A percentile compares a stretch with the other conserved stretches of the same genome.
Evolutionary conservation across 2,888 invertebrate species (phyloP).

Genomic region (Amiota minor): DNA sequence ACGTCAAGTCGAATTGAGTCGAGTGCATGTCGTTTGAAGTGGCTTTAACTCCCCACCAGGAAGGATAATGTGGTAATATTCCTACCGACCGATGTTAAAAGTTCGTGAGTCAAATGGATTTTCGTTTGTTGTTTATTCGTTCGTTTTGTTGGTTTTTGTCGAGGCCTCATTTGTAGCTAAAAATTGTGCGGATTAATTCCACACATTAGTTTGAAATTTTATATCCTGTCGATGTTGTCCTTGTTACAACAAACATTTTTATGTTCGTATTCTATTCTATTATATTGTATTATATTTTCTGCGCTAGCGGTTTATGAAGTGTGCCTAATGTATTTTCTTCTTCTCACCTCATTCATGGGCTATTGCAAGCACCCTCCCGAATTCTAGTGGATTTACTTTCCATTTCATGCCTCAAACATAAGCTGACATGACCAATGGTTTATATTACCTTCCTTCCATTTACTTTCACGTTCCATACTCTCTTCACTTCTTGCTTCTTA

Average conservation of each 20-base stretch:
- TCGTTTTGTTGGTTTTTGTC: conserved; percentile 23
- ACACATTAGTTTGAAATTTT: conserved; percentile 56
- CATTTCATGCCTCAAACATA: conserved; percentile 44
- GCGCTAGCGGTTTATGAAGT: conserved; percentile 34
- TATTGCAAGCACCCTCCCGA: too few relatives aligned
- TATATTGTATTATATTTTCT: conserved; percentile 33
- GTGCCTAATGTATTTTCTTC: conserved; percentile 34
- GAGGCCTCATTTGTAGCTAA: conserved; percentile 28
- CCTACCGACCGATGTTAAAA: neutral
- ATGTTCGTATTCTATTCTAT: neutral
- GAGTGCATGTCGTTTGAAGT: too few relatives aligned
- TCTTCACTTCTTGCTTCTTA: conserved; percentile 1
- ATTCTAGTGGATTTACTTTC: conserved; percentile 17
- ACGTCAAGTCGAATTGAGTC: conserved; percentile 28
- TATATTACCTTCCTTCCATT: conserved; percentile 42
- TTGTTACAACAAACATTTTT: neutral
- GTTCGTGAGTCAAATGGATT: conserved; percentile 22
- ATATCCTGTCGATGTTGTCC: conserved; percentile 28
- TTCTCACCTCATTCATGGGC: neutral
- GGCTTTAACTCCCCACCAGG: too few relatives aligned
- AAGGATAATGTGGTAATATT: neutral
- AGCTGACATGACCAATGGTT: conserved; percentile 64
- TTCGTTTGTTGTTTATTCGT: neutral
- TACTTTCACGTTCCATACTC: conserved; percentile 61
- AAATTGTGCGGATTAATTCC: conserved; percentile 54